Conservation (phyloP, 2,113 vertebrate genomes). For the Bettongia penicillata region DNA sequence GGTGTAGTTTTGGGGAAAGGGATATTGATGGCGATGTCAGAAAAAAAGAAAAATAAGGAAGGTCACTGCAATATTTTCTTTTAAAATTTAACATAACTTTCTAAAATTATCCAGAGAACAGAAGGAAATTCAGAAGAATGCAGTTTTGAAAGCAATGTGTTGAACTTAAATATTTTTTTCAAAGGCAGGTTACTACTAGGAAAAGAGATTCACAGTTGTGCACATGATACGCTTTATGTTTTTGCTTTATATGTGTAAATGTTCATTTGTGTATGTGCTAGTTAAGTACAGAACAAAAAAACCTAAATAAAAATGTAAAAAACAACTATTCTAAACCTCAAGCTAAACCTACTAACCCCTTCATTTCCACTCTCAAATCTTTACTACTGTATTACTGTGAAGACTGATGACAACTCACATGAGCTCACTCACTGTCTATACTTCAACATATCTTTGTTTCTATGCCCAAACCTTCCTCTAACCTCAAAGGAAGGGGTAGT, state of each 20-base stretch:
- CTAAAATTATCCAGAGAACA: background rate
- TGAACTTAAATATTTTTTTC: background rate
- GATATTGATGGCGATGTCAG: background rate
- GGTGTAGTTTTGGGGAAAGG: background rate
- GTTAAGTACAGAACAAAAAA: background rate
- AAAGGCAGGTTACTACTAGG: background rate
- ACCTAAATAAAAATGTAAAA: background rate
- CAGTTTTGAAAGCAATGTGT: background rate
- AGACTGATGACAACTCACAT: background rate
- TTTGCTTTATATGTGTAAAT: background rate
- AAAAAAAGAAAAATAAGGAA: background rate
- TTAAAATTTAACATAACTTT: background rate
- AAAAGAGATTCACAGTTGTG: background rate
- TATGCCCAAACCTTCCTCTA: background rate
- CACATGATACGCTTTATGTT: background rate
- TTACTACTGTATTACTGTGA: background rate
- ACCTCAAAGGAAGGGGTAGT: background rate
- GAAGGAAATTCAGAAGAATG: background rate
- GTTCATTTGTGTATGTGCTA: background rate
- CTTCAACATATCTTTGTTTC: background rate
- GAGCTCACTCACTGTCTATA: background rate
- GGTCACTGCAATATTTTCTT: background rate
- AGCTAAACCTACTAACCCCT: background rate
- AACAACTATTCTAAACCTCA: background rate
- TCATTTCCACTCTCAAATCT: background rate